A percentile compares a stretch with the other conserved stretches of the same genome.
These are phyloP conservation scores for Pogonomyrmex californicus DNA, from an alignment of 1,140 invertebrate genomes.

Conservation along the genomic window DNA sequence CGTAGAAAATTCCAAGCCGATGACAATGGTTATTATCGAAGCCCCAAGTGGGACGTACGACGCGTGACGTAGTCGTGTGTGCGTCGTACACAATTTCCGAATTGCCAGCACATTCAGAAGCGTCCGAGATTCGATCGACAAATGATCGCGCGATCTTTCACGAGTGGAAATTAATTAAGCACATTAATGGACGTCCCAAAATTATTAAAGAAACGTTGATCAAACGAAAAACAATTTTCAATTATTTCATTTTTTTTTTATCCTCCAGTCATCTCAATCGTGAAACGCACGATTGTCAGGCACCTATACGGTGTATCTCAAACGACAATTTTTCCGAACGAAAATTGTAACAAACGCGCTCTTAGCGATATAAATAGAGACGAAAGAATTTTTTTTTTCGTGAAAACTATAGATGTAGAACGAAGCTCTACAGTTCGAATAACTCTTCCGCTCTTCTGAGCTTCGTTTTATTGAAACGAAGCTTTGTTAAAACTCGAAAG, in stretches of 20 bases:
- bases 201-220: constrained; percentile 3
- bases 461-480: neutral
- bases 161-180: constrained; percentile 43
- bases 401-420: no score
- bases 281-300: neutral
- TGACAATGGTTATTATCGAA: constrained; percentile 61
- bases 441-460: constrained; percentile 3
- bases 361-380: no score
- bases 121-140: constrained; percentile 32
- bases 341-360: neutral
- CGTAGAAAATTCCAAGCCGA: constrained; percentile 66
- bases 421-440: neutral
- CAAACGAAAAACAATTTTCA: neutral
- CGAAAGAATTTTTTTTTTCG: no score
- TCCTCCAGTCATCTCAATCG: no score
- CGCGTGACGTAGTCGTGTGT: neutral
- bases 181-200: neutral
- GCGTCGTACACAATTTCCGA: constrained; percentile 33
- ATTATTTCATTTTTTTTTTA: neutral
- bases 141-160: constrained; percentile 11
- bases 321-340: no score
- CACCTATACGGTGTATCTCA: neutral
- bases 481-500: neutral
- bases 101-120: constrained; percentile 44
- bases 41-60: neutral